Percentiles rank a stretch among this genome's conserved stretches.
phyloP scores from a whole-genome alignment of 1,140 invertebrate species.

The Drosophila nasuta region DNA sequence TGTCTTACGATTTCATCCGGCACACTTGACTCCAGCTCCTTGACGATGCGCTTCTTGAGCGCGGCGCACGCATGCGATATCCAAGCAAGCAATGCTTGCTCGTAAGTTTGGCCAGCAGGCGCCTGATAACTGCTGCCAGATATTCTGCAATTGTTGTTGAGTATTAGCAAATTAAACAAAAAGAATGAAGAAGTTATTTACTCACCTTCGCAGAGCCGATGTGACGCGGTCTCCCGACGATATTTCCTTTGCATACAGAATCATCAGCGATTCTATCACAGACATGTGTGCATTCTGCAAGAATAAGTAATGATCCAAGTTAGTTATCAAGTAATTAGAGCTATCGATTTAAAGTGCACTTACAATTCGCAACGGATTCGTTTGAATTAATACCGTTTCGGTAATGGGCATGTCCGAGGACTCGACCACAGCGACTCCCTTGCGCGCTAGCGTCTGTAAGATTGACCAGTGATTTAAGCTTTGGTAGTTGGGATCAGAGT shows the following conservation, averaged over 20 bases:
- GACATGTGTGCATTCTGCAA: conserved; percentile 96
- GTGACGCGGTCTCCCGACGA: conserved; percentile 95
- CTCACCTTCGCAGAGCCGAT: conserved; percentile 92
- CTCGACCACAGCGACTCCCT: conserved; percentile 95
- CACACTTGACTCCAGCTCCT: conserved; percentile 84
- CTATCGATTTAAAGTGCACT: conserved; percentile 70
- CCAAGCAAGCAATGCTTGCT: conserved; percentile 96
- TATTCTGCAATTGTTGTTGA: conserved; percentile 60
- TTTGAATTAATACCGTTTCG: conserved; percentile 98
- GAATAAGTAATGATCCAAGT: not conserved
- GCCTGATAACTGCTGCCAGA: conserved; percentile 84
- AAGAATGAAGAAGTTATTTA: too few species aligned
- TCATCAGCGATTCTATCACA: conserved; percentile 98
- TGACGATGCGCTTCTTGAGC: conserved; percentile 88
- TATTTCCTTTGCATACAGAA: conserved; percentile 96
- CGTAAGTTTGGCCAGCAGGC: conserved; percentile 89
- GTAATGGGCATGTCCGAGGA: conserved; percentile 94
- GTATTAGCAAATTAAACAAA: not conserved
- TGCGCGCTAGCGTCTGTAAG: conserved; percentile 95
- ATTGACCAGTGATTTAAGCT: conserved; percentile 97
- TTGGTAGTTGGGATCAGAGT: conserved; percentile 97
- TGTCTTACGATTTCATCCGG: conserved; percentile 74
- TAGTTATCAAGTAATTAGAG: not conserved
- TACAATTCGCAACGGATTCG: conserved; percentile 97
- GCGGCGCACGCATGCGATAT: conserved; percentile 94